These are phyloP conservation scores for Platichthys stellatus DNA, from an alignment of 2,113 vertebrate genomes.

Conservation along the genomic window DNA sequence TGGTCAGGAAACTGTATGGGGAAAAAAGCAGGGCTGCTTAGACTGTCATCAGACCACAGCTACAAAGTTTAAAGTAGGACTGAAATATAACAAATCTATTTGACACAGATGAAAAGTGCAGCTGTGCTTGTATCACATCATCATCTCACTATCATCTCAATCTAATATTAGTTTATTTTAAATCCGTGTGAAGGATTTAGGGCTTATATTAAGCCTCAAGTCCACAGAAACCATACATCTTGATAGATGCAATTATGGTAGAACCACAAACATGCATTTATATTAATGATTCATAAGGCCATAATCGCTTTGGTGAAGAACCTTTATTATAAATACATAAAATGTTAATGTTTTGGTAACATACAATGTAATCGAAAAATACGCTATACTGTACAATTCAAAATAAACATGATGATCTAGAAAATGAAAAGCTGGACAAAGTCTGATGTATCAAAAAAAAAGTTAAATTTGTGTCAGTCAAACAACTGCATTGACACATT, in stretches of 20 bases:
- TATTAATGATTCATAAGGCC: conserved; percentile 84
- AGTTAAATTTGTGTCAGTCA: conserved; percentile 40
- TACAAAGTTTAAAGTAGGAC: conserved; percentile 33
- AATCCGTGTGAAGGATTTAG: neutral
- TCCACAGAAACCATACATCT: conserved; percentile 14
- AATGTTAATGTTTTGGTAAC: conserved; percentile 71
- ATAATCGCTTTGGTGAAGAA: conserved; percentile 78
- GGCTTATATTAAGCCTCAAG: conserved; percentile 1
- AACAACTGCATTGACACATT: conserved; percentile 53
- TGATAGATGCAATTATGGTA: conserved; percentile 34
- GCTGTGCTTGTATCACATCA: neutral
- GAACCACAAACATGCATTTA: conserved; percentile 69
- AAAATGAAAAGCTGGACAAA: conserved; percentile 55
- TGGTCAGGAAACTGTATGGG: conserved; percentile 96
- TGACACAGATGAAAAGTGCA: neutral
- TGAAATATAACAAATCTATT: conserved; percentile 5
- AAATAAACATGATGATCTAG: conserved; percentile 60
- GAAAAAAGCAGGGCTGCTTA: conserved; percentile 82
- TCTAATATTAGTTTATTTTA: conserved; percentile 4
- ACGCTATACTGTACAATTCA: conserved; percentile 66
- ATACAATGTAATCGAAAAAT: conserved; percentile 73
- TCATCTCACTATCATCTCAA: neutral
- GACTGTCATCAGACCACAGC: conserved; percentile 56
- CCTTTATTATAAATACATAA: conserved; percentile 86
- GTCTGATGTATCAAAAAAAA: conserved; percentile 45